These are phyloP conservation scores for Brachypteracias leptosomus DNA, from an alignment of 2,113 vertebrate genomes.

Conservation along the genomic window DNA sequence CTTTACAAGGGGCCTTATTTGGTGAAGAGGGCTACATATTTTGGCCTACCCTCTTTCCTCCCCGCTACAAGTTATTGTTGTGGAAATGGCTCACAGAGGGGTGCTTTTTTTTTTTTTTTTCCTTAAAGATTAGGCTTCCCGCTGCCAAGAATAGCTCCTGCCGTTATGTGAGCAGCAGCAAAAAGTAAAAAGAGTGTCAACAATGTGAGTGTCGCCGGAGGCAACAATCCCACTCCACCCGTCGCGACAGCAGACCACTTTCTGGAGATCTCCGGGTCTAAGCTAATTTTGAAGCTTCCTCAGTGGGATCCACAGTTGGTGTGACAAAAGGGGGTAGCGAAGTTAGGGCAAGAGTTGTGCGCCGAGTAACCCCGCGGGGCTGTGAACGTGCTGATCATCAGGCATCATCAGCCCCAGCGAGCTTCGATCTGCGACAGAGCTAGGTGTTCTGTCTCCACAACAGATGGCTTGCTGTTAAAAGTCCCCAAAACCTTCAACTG, in stretches of 20 bases:
- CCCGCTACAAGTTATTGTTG: slow-evolving; percentile 50
- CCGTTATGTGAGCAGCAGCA: neutral
- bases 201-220: neutral
- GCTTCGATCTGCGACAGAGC: neutral
- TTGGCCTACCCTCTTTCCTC: slow-evolving; percentile 53
- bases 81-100: slow-evolving; percentile 10
- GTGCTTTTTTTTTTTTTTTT: neutral
- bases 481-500: neutral
- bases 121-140: neutral
- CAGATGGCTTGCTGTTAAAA: slow-evolving; percentile 25
- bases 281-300: neutral
- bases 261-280: neutral
- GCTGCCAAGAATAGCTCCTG: slow-evolving; percentile 43
- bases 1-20: slow-evolving; percentile 53
- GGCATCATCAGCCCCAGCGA: neutral
- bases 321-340: neutral
- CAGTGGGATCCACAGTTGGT: neutral
- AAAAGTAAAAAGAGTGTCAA: slow-evolving; percentile 2
- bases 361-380: neutral
- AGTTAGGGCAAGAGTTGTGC: neutral
- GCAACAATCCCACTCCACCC: neutral
- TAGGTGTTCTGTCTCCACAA: neutral
- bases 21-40: slow-evolving; percentile 49
- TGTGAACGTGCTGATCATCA: neutral
- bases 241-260: neutral